Base-by-base conservation (phyloP, 2,113 vertebrate species). In the Triplophysa tibetana region DNA sequence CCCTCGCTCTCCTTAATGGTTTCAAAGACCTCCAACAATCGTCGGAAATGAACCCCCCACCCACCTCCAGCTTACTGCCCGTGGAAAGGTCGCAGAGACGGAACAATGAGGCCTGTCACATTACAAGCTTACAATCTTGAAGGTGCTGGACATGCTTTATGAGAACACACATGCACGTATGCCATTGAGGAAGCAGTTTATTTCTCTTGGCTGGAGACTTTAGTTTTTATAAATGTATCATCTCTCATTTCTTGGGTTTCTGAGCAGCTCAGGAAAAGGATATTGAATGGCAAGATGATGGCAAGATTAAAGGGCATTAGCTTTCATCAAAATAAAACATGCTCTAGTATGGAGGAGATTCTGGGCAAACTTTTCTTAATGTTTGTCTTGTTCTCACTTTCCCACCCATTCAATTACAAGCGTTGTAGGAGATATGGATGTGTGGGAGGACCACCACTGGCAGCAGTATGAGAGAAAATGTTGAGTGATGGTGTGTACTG, bases 11-110 rank as follows among this genome's bases (percentile, higher is more conserved):
- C 67, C 76, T 41, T 76, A 75, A 86, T 70, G 74, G 74, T 87
- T 88, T 85, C 79, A 88, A 85, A 86, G 79, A 80, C 79, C 81
- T 80, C 8, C 75, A 89, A 91, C 91, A 92, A 92, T 92, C 80
- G 85, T 87, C 86, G 90, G 90, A 92, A 91, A 87, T 84, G 83
- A 78, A 69, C 69, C 80, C 83, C 86, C 82, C 78, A 62, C 60
- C 69, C 58, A 24, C 65, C n/a, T 75, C 62, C 52, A 61, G 69
- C 54, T 69, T 50, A 76, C 60, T 72, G 66, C 63, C 70, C 24
- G 24, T 70, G 78, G 80, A 87, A 87, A 86, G 81, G 85, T 87
- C 80, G 75, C 26, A 62, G 77, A 67, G 14, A 76, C 70, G 70
- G 63, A 85, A 89, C 86, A 88, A 87, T 86, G 54, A 33, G 24